Base-by-base conservation (phyloP, 2,797 vertebrate species). In the Malacoctenus gilli region DNA sequence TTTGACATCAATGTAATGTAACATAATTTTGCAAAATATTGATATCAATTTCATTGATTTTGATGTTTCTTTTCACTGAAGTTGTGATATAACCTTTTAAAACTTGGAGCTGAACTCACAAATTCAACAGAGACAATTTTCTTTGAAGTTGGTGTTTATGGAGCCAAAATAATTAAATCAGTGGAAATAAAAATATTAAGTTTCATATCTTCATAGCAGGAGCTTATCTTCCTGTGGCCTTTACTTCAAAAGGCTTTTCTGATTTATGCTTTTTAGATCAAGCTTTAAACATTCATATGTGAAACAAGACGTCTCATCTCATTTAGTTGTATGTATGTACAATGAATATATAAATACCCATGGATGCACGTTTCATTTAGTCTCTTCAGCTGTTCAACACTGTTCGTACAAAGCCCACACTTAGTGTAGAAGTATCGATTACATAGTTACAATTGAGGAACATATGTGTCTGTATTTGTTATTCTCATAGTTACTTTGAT, bases 21-120 rank as follows among this genome's bases (percentile, higher is more conserved):
- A n/a, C 12, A 72, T 15, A 67, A 34, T 47, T 68, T 64, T 28
- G 6, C 10, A 15, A 49, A 77, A 71, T 48, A 5, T 3, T 75
- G 4, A n/a, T n/a, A n/a, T n/a, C n/a, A n/a, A n/a, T n/a, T 66
- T 3, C 41, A 28, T 49, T 61, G 2, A 66, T 35, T 66, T 71
- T 18, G 4, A 55, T 36, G 13, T 62, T 37, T 30, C 5, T 40
- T 19, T 40, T 8, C 25, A 15, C 13, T 9, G 39, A 38, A 16
- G 8, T 16, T 38, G 15, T 4, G 35, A 36, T 37, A 37, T 18
- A 41, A 41, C 1, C 41, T 2, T 14, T 48, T 22, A 8, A 25
- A 37, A 1, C 9, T 11, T 53, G 15, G n/a, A 35, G 6, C 8
- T 38, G 1, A 13, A 37, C 11, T 23, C 5, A 38, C 35, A 42